Evolutionary conservation across 37 sponge, comb jelly and placozoan species (phyloP), one percentile per base, ranked within the genome.

Genomic region (Amphimedon queenslandica): DNA sequence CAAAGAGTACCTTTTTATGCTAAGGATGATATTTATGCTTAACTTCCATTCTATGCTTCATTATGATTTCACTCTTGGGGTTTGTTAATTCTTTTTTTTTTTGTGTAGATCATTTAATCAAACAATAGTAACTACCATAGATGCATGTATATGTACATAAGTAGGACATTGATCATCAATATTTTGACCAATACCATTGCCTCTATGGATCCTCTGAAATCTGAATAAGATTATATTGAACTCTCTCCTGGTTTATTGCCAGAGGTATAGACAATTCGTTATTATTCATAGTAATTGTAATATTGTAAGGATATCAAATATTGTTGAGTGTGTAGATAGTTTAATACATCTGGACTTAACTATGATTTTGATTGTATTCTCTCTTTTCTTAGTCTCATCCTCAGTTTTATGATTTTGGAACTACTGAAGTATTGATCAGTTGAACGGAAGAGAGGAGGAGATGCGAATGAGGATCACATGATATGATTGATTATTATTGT

Each of bases 201-300:
- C 66, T 33, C 3, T 78, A 78, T 38, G 84, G 84, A 23, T 83
- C 84, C 35, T 83, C 84, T 40, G 84, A 82, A 13, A 76, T n/a
- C 70, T 25, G 84, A 76, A 32, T 76, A 83, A 1, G 84, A 83
- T 51, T 68, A 75, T 2, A 77, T 76, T 47, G 63, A 78, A 3
- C 61, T 72, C 37, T 28, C 33, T 18, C 58, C 41, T 61, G n/a
- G n/a, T n/a, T 32, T 10, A 13, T 47, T 13, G 51, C 51, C 13
- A 13, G 51, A 47, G 51, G 51, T 47, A 47, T 13, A 13, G 51
- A 47, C 8, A 47, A 18, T 47, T 8, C 8, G 13, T 47, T 47
- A n/a, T n/a, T n/a, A n/a, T n/a, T n/a, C n/a, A n/a, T 47, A 47
- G 51, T 13, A 47, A 47, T 18, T 47, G 8, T 18, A 18, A 47